Percentiles rank a stretch among this genome's conserved stretches.
Conservation (phyloP, 1,140 invertebrate species). For the Brachionus koreanus region DNA sequence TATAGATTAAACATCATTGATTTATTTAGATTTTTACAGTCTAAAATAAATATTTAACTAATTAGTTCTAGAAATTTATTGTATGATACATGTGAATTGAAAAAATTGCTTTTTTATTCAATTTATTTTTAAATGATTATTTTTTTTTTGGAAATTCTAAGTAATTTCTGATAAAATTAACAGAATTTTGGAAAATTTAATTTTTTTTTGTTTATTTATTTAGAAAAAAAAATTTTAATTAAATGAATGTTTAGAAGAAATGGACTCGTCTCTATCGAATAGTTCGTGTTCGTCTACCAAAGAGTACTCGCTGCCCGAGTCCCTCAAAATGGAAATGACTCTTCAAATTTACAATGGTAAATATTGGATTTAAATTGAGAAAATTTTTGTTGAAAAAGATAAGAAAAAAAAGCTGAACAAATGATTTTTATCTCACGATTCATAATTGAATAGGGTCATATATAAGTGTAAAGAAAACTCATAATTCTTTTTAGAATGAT, state of each 20-base stretch:
- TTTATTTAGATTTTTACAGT: no score
- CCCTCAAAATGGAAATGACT: conserved; percentile 1
- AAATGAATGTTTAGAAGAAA: not conserved
- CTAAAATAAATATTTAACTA: no score
- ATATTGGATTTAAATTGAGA: not conserved
- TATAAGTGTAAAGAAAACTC: not conserved
- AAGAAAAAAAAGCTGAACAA: not conserved
- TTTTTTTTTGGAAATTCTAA: not conserved
- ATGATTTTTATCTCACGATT: not conserved
- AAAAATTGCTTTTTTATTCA: not conserved
- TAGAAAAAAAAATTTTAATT: not conserved
- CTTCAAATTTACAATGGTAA: conserved; percentile 20
- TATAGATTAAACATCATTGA: no score
- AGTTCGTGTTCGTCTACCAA: conserved; percentile 14
- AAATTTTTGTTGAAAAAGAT: not conserved
- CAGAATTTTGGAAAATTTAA: no score
- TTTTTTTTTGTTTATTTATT: no score
- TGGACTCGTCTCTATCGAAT: conserved; percentile 10
- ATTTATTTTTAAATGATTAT: not conserved
- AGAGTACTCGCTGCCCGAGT: conserved; percentile 21
- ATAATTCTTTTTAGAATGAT: not conserved
- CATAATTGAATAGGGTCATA: not conserved
- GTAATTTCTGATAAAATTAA: not conserved
- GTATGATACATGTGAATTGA: no score
- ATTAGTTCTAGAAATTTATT: no score